A percentile compares a stretch with the other conserved stretches of the same genome.
Conservation (phyloP, 2,797 vertebrate genomes). For the Masticophis lateralis region DNA sequence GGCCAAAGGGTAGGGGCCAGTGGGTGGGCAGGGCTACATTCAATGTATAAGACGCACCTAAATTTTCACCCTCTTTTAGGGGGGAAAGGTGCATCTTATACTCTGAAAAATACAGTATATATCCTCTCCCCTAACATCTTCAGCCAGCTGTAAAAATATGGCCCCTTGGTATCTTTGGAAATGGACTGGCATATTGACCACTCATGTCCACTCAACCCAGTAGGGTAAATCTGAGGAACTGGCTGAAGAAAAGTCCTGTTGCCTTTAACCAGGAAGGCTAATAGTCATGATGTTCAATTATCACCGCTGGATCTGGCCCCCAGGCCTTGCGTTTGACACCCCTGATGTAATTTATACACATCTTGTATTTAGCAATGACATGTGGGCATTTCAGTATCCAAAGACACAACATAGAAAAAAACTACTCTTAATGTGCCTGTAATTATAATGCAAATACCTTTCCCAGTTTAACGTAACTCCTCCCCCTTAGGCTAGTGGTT, state of each 20-base stretch:
- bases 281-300: not conserved
- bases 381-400: not conserved
- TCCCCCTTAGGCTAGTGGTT: not conserved
- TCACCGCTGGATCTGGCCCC: fast-evolving
- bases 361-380: not conserved
- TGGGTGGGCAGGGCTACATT: too few species aligned
- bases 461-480: not conserved
- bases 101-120: not conserved
- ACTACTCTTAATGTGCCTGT: not conserved
- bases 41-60: too few species aligned
- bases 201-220: not conserved
- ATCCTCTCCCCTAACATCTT: not conserved
- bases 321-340: too few species aligned
- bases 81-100: too few species aligned
- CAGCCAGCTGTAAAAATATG: not conserved
- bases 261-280: not conserved
- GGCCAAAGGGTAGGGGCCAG: too few species aligned
- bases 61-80: too few species aligned
- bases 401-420: not conserved
- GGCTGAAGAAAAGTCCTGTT: not conserved
- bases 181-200: not conserved
- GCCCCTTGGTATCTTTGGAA: not conserved
- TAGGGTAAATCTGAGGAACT: not conserved
- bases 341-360: not conserved
- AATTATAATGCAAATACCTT: not conserved